phyloP scores from a whole-genome alignment of 2,888 invertebrate species.

The Tetrapedia diversipes region DNA sequence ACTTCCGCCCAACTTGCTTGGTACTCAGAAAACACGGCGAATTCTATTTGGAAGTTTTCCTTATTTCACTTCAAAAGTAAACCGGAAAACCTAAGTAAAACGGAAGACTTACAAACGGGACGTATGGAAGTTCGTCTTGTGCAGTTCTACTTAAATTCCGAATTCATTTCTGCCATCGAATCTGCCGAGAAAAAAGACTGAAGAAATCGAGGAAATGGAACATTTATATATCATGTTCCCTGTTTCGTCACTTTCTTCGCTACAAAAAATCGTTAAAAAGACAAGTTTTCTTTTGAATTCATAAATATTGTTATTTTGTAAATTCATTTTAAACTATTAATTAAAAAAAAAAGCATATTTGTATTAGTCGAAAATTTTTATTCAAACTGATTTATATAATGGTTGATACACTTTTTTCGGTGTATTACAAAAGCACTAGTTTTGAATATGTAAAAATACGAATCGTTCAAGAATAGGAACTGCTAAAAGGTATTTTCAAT shows the following conservation, averaged over 20 bases:
- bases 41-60: constrained; percentile 46
- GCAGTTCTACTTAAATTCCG: constrained; percentile 36
- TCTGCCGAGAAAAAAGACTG: neutral
- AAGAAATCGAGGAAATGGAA: neutral
- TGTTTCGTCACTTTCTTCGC: neutral
- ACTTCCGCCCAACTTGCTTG: constrained; percentile 23
- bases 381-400: no score
- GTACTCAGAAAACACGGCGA: constrained; percentile 37
- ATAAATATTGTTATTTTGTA: no score
- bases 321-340: no score
- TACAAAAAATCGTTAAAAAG: no score
- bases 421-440: no score
- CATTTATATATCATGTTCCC: neutral
- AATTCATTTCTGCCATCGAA: constrained; percentile 22
- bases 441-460: no score
- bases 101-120: constrained; percentile 17
- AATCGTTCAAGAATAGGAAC: no score
- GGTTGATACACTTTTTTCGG: no score
- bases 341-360: no score
- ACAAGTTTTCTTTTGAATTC: no score
- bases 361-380: no score
- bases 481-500: no score
- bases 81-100: constrained; percentile 33
- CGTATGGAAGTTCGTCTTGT: constrained; percentile 23
- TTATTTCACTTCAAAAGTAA: constrained; percentile 40